Conservation (phyloP, 2,113 vertebrate species). For the Brachyhypopomus occidentalis region DNA sequence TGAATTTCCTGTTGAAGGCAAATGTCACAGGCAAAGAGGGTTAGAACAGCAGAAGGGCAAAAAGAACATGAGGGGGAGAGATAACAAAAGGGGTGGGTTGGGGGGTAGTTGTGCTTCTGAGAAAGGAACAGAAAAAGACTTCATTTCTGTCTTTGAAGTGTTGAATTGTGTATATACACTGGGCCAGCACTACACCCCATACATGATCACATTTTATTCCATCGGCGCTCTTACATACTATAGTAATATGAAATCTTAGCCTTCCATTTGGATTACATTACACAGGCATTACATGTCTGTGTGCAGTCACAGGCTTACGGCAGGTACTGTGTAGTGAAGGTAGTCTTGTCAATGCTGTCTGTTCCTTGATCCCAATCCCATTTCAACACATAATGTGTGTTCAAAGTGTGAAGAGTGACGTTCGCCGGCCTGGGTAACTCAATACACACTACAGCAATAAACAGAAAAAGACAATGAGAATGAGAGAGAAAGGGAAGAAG, state of each 20-base stretch:
- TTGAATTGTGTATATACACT: too few species aligned
- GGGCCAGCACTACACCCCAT: too few species aligned
- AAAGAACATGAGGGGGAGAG: too few species aligned
- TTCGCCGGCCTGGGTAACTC: slow-evolving; percentile 52
- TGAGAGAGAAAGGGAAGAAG: background rate
- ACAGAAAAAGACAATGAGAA: background rate
- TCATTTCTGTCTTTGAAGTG: too few species aligned
- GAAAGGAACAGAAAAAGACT: too few species aligned
- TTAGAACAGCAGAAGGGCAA: background rate
- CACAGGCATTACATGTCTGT: too few species aligned
- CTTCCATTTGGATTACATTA: too few species aligned
- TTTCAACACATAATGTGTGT: slow-evolving; percentile 63
- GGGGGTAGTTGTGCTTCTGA: too few species aligned
- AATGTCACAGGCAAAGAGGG: background rate
- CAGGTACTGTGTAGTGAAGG: slow-evolving; percentile 65
- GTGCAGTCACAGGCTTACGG: slow-evolving; percentile 55
- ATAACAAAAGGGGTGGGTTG: too few species aligned
- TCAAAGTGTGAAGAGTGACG: slow-evolving; percentile 55
- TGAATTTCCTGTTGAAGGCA: slow-evolving; percentile 44
- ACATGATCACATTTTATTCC: too few species aligned
- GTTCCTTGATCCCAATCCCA: slow-evolving; percentile 58
- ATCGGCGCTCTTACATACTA: too few species aligned
- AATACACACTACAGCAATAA: slow-evolving; percentile 47
- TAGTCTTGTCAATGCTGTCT: background rate
- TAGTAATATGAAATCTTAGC: too few species aligned